phyloP scores from a whole-genome alignment of 2,113 vertebrate species.

The Heterocephalus glaber region DNA sequence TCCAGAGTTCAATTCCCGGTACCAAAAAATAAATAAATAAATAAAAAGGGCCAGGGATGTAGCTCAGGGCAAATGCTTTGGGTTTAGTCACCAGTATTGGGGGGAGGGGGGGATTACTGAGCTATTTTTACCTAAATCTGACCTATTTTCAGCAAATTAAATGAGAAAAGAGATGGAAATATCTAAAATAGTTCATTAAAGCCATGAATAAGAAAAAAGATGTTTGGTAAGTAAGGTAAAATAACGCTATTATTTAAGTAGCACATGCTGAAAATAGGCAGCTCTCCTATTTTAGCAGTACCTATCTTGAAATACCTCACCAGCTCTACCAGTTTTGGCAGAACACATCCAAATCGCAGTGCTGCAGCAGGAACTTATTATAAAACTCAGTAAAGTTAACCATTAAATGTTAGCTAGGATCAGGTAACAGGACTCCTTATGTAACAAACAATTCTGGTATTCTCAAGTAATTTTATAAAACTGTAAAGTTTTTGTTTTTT shows the following conservation, averaged over 20 bases:
- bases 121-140: conserved; percentile 36
- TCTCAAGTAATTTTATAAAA: conserved; percentile 24
- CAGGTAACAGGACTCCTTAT: neutral
- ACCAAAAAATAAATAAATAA: no score
- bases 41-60: neutral
- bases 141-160: conserved; percentile 51
- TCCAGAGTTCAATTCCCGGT: no score
- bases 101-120: neutral
- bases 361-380: conserved; percentile 11
- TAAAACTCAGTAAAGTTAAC: conserved; percentile 45
- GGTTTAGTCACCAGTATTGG: neutral
- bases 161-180: neutral
- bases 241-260: neutral
- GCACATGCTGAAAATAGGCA: neutral
- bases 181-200: conserved; percentile 23
- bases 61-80: neutral
- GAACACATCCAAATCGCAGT: neutral
- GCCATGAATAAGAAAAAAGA: neutral
- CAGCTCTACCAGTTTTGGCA: conserved; percentile 18
- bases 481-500: neutral
- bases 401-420: conserved; percentile 44
- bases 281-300: neutral
- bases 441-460: conserved; percentile 7
- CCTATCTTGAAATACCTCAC: neutral
- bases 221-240: neutral